Conservation (phyloP, 2,888 invertebrate genomes). For the Orchestes rusci region DNA sequence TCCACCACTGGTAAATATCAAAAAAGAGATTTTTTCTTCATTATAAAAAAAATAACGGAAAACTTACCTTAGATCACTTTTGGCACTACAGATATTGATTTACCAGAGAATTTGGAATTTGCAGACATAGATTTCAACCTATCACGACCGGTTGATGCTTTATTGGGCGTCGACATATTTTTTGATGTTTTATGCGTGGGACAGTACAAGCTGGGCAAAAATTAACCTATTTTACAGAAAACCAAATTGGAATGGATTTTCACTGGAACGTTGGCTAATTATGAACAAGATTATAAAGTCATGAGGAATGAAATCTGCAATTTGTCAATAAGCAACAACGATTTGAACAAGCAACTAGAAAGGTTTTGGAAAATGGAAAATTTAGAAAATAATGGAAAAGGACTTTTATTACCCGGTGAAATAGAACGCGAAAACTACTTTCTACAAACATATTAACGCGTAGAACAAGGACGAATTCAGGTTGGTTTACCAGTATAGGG, state of each 20-base stretch:
- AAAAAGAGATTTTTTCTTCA: not conserved
- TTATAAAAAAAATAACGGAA: not conserved
- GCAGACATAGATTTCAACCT: too few relatives aligned
- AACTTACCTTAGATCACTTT: not conserved
- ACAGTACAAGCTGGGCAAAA: not conserved
- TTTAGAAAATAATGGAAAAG: not conserved
- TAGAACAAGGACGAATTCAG: not conserved
- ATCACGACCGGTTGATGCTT: too few relatives aligned
- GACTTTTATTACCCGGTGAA: not conserved
- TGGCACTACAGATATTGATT: not conserved
- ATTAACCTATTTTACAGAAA: constrained; percentile 5
- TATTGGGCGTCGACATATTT: too few relatives aligned
- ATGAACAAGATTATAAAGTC: not conserved
- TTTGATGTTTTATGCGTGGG: constrained; percentile 5
- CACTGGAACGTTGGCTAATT: not conserved
- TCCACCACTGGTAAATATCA: not conserved
- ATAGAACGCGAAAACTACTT: not conserved
- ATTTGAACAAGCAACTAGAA: constrained; percentile 4
- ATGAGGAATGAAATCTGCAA: constrained; percentile 2
- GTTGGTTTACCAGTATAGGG: too few relatives aligned
- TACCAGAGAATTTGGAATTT: not conserved
- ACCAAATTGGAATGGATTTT: constrained; percentile 9
- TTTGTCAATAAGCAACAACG: not conserved
- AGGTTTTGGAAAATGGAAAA: constrained; percentile 8
- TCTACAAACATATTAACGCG: not conserved